A percentile compares a stretch with the other conserved stretches of the same genome.
These are phyloP conservation scores for Australoheros scitulus DNA, from an alignment of 2,113 vertebrate species.

Conservation along the genomic window DNA sequence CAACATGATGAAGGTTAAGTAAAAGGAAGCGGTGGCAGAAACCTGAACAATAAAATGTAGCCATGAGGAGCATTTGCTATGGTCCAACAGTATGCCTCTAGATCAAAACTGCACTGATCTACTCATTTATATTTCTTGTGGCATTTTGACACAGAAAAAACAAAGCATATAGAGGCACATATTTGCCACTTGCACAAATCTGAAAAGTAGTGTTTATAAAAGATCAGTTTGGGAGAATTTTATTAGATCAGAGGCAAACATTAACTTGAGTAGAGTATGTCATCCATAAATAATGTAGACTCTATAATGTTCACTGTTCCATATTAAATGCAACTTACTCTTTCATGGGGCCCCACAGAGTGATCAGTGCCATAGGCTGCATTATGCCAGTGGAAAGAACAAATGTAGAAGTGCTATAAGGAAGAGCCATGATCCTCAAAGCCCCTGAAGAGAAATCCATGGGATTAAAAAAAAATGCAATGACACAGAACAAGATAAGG, in stretches of 20 bases:
- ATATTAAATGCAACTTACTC: not conserved
- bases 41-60: not conserved
- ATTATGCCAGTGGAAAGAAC: not conserved
- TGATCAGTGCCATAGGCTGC: not conserved
- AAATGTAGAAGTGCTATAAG: not conserved
- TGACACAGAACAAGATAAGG: not conserved
- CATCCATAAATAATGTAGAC: not conserved
- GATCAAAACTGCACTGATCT: not conserved
- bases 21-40: conserved; percentile 1
- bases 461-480: not conserved
- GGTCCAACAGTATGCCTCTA: not conserved
- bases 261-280: not conserved
- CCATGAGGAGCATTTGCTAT: not conserved
- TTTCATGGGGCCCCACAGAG: not conserved
- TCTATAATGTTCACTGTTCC: not conserved
- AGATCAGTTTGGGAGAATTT: not conserved
- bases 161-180: not conserved
- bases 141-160: not conserved
- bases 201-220: not conserved
- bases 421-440: not conserved
- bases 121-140: not conserved
- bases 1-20: conserved; percentile 22
- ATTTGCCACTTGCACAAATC: not conserved
- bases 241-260: not conserved
- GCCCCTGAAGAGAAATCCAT: not conserved